A percentile compares a stretch with the other conserved stretches of the same genome.
Evolutionary conservation across 2,113 vertebrate genomes (phyloP).

Genomic region (cat (Felis catus)): F.catus_Fca126_mat1.0 CM031420.1:57730501-57731000

Average conservation of each 20-base stretch:
- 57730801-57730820: not conserved
- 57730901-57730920: not conserved
- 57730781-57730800: slow-evolving; percentile 32
- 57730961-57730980: not conserved
- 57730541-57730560: slow-evolving; percentile 22
- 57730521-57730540: slow-evolving; percentile 14
- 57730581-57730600: slow-evolving; percentile 16
- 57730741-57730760: slow-evolving; percentile 29
- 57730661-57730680: slow-evolving; percentile 15
- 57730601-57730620: not conserved
- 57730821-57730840: slow-evolving; percentile 9
- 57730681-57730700: slow-evolving; percentile 20
- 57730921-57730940: not conserved
- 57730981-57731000: not conserved
- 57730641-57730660: slow-evolving; percentile 26
- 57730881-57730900: slow-evolving; percentile 25
- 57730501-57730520: slow-evolving; percentile 56
- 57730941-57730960: slow-evolving; percentile 46
- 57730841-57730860: not conserved
- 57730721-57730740: slow-evolving; percentile 43
- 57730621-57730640: not conserved
- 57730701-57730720: slow-evolving; percentile 1
- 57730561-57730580: slow-evolving; percentile 16
- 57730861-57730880: slow-evolving; percentile 5
- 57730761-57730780: slow-evolving; percentile 14